Conservation (phyloP, 1,140 invertebrate species). For the Dysdera silvatica region DNA sequence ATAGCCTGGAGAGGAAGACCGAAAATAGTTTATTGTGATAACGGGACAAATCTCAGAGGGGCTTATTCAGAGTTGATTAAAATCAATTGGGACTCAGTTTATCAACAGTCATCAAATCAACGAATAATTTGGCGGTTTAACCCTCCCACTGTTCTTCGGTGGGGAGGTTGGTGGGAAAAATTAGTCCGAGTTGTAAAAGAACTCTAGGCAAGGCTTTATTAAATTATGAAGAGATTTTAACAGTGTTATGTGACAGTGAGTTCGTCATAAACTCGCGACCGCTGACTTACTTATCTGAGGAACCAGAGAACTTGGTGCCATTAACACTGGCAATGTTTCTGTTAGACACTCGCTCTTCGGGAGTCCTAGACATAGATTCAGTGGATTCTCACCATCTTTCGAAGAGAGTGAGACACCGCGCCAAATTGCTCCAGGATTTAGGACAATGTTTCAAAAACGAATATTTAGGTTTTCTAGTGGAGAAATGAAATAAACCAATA, state of each 20-base stretch:
- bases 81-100: not conserved
- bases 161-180: conserved; percentile 37
- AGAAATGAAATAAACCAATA: not conserved
- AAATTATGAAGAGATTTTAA: conserved; percentile 38
- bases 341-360: not conserved
- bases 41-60: conserved; percentile 17
- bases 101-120: not conserved
- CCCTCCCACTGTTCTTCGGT: conserved; percentile 33
- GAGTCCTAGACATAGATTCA: not conserved
- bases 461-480: not conserved
- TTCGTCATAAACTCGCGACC: conserved; percentile 42
- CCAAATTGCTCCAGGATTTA: not conserved
- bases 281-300: conserved; percentile 38
- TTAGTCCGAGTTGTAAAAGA: conserved; percentile 28
- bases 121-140: conserved; percentile 34
- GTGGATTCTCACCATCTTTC: not conserved
- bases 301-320: conserved; percentile 35
- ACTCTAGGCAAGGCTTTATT: conserved; percentile 21
- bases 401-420: not conserved
- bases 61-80: not conserved
- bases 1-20: conserved; percentile 4
- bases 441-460: not conserved
- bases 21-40: conserved; percentile 17
- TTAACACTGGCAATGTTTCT: conserved; percentile 37
- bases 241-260: conserved; percentile 38